Percentiles rank a stretch among this genome's conserved stretches.
phyloP scores from a whole-genome alignment of 2,797 vertebrate genomes.

The Nyctalus aviator region DNA sequence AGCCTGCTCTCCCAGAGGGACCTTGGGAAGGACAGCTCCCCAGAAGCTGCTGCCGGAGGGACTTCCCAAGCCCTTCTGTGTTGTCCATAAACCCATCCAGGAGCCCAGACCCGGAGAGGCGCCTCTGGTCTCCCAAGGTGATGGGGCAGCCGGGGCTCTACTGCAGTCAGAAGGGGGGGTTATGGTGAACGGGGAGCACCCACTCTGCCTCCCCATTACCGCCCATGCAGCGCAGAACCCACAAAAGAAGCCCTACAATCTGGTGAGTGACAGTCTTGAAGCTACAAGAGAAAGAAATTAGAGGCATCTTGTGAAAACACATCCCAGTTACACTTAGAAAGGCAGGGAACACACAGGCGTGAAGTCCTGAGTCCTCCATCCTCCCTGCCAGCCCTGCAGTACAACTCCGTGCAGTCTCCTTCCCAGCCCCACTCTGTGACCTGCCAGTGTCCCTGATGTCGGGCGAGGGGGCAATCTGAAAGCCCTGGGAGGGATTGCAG shows the following conservation, averaged over 20 bases:
- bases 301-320: neutral
- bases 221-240: neutral
- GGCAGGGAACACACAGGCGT: neutral
- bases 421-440: fast-evolving
- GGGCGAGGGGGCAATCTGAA: neutral
- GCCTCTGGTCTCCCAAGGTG: neutral
- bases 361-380: neutral
- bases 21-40: neutral
- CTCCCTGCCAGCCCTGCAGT: neutral
- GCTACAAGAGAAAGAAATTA: neutral
- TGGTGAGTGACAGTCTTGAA: neutral
- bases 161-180: neutral
- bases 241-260: neutral
- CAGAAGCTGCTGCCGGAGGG: neutral
- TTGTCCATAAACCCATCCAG: neutral
- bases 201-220: fast-evolving
- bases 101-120: neutral
- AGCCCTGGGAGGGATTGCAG: neutral
- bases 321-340: neutral
- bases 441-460: neutral
- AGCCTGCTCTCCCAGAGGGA: neutral
- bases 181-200: fast-evolving
- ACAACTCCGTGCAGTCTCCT: neutral
- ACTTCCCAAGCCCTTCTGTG: neutral
- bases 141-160: neutral